Conservation (phyloP, 2,113 vertebrate genomes). For the Nothocercus nigrocapillus region DNA sequence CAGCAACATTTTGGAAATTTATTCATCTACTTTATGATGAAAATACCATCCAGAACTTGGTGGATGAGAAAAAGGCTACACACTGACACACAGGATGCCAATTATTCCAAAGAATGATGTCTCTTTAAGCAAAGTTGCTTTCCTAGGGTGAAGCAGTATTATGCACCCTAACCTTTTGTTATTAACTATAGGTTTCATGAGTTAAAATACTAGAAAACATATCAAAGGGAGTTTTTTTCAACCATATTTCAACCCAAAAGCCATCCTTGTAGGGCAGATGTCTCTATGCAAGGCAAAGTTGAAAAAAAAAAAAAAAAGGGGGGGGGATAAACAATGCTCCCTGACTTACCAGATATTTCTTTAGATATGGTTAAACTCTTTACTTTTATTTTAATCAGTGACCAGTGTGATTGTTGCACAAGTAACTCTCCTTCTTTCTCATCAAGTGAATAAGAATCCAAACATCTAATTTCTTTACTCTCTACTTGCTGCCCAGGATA, state of each 20-base stretch:
- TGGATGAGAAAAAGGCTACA: neutral
- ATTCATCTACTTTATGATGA: neutral
- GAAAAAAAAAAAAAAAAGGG: neutral
- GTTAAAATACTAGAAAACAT: neutral
- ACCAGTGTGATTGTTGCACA: neutral
- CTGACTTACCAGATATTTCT: neutral
- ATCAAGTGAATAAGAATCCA: neutral
- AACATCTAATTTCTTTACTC: neutral
- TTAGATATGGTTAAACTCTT: neutral
- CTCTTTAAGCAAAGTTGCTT: neutral
- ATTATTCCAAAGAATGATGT: neutral
- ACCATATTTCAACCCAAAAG: neutral
- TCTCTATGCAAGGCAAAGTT: neutral
- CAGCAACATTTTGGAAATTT: neutral
- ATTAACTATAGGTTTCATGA: neutral
- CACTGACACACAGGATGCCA: neutral
- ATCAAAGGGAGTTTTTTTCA: neutral
- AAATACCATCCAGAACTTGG: neutral
- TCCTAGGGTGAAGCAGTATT: neutral
- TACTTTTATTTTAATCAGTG: neutral
- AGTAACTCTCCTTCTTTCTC: neutral
- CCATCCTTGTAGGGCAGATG: neutral
- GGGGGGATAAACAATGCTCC: neutral
- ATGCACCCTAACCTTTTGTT: neutral
- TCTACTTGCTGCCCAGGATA: neutral